Base-by-base conservation (phyloP, 2,888 invertebrate species). In the Ceraclea dissimilis region DNA sequence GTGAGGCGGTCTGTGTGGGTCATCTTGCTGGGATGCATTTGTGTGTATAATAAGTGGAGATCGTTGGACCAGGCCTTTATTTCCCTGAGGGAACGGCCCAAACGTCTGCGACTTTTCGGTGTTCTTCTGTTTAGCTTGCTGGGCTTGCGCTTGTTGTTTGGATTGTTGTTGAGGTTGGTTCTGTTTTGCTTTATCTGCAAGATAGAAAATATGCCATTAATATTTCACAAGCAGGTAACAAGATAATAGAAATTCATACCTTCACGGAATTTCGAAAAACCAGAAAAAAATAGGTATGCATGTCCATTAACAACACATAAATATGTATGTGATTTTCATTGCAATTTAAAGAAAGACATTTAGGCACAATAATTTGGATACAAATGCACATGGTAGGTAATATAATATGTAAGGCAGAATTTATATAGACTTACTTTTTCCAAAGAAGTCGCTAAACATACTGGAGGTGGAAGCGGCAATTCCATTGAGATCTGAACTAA, bases 381-480 rank as follows among this genome's bases (percentile, higher is more conserved):
- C n/a, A n/a, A n/a, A n/a, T n/a, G n/a, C n/a, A n/a, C n/a, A n/a
- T n/a, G n/a, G n/a, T n/a, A n/a, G n/a, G n/a, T n/a, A n/a, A n/a
- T n/a, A n/a, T n/a, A n/a, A n/a, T n/a, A n/a, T n/a, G n/a, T n/a
- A n/a, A n/a, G n/a, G n/a, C n/a, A n/a, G n/a, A n/a, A n/a, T n/a
- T n/a, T n/a, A n/a, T n/a, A n/a, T 39, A 39, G 5, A 46, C 20
- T 46, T 18, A 19, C 81, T 81, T 84, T 71, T 83, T 70, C 95
- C 93, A 71, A 97, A 95, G 65, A 97, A 82, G 70, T 93, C 96
- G 54, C 93, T 93, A 69, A 97, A 91, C 84, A 96, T 94, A 70
- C 86, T 93, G 16, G 91, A 86, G 0, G 94, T 95, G 62, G 95
- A 93, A 1, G 93, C 89, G 18, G 96, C 94, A 50, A 94, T 82